These are phyloP conservation scores for Trichonephila inaurata DNA, from an alignment of 1,140 invertebrate species.

Conservation along the genomic window DNA sequence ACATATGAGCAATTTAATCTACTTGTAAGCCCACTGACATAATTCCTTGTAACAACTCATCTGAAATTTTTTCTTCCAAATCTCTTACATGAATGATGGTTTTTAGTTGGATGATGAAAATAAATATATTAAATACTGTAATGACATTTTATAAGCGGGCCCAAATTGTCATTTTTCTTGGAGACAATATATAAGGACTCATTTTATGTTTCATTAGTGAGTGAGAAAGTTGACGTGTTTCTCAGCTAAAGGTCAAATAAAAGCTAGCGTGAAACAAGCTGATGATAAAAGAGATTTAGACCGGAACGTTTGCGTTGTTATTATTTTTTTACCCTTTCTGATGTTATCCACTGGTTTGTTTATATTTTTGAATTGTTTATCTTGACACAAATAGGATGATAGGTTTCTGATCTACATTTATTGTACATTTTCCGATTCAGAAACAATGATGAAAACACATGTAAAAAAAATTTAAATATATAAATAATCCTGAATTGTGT, in stretches of 20 bases:
- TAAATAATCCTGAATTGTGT: too few relatives aligned
- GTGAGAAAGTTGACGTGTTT: slow-evolving; percentile 44
- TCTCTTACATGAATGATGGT: neutral
- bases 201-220: neutral
- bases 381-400: neutral
- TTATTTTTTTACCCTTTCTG: neutral
- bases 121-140: neutral
- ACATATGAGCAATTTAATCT: too few relatives aligned
- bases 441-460: too few relatives aligned
- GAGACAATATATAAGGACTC: neutral
- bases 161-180: neutral
- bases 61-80: too few relatives aligned
- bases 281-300: slow-evolving; percentile 14
- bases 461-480: too few relatives aligned
- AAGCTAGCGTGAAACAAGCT: slow-evolving; percentile 7
- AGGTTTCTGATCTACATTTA: neutral
- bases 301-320: slow-evolving; percentile 15
- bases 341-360: slow-evolving; percentile 12
- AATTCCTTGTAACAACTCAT: too few relatives aligned
- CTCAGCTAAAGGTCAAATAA: slow-evolving; percentile 20
- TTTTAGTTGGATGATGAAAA: neutral
- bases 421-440: too few relatives aligned
- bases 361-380: neutral
- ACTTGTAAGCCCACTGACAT: too few relatives aligned
- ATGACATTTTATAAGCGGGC: neutral